These are phyloP conservation scores for Thalassaphorura encarpata DNA, from an alignment of 1,140 invertebrate species.

Conservation along the genomic window DNA sequence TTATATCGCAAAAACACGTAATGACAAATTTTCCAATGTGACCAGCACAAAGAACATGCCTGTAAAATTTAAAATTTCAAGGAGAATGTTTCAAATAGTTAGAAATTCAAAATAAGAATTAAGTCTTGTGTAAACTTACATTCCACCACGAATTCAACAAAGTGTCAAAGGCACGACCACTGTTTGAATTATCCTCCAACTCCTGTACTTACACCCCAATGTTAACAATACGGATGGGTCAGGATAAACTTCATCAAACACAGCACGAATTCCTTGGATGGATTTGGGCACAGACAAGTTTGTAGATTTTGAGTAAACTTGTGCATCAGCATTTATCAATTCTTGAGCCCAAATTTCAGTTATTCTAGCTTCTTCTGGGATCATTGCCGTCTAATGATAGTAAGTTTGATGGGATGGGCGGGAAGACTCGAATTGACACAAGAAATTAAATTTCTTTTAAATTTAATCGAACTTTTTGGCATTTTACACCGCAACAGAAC, in stretches of 20 bases:
- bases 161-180: constrained; percentile 68
- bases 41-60: constrained; percentile 74
- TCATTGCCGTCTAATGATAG: too few species aligned
- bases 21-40: constrained; percentile 95
- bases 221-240: constrained; percentile 93
- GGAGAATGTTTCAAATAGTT: too few species aligned
- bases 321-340: constrained; percentile 65
- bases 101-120: too few species aligned
- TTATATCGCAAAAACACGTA: constrained; percentile 62
- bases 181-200: constrained; percentile 72
- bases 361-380: too few species aligned
- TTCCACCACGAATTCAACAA: constrained; percentile 99
- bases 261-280: constrained; percentile 88
- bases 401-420: too few species aligned
- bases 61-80: too few species aligned
- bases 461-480: too few species aligned
- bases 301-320: constrained; percentile 86
- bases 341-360: too few species aligned
- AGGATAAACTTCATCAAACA: constrained; percentile 98
- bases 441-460: too few species aligned
- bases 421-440: too few species aligned
- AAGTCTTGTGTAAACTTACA: too few species aligned
- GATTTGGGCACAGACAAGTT: constrained; percentile 72
- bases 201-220: constrained; percentile 90
- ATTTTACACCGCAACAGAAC: too few species aligned